These are phyloP conservation scores for Hydropsyche betteni DNA, from an alignment of 2,888 invertebrate genomes.

Conservation along the genomic window DNA sequence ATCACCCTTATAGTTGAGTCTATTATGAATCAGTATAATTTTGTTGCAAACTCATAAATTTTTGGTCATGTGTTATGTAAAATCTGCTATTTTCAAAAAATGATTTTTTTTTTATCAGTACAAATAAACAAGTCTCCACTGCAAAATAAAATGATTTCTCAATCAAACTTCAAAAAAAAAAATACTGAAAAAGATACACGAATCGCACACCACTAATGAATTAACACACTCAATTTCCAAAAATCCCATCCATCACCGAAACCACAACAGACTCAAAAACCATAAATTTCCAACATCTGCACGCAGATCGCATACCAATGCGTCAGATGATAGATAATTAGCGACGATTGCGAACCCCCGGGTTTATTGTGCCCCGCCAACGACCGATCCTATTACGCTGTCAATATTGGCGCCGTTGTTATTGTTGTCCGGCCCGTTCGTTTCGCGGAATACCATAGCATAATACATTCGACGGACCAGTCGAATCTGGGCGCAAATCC, in stretches of 20 bases:
- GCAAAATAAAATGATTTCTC: no score
- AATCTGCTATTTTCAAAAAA: no score
- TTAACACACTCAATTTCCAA: background rate
- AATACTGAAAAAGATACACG: no score
- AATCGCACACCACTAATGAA: no score
- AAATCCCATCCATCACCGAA: background rate
- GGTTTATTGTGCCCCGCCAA: conserved; percentile 42
- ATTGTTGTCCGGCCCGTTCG: conserved; percentile 9
- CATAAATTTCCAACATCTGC: background rate
- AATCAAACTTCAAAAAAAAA: no score
- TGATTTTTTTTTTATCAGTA: no score
- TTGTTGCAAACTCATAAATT: no score
- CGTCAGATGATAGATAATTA: conserved; percentile 52
- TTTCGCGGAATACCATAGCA: no score
- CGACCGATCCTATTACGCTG: conserved; percentile 49
- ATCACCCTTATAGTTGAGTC: no score
- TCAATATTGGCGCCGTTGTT: conserved; percentile 40
- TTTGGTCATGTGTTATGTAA: no score
- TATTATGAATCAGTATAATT: no score
- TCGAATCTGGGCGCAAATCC: conserved; percentile 45
- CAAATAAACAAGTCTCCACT: no score
- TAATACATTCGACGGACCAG: background rate
- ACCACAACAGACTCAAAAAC: background rate
- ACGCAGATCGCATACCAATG: conserved; percentile 47
- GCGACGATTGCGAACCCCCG: conserved; percentile 46